These are phyloP conservation scores for Borostomias antarcticus DNA, from an alignment of 2,797 vertebrate genomes.

Conservation along the genomic window DNA sequence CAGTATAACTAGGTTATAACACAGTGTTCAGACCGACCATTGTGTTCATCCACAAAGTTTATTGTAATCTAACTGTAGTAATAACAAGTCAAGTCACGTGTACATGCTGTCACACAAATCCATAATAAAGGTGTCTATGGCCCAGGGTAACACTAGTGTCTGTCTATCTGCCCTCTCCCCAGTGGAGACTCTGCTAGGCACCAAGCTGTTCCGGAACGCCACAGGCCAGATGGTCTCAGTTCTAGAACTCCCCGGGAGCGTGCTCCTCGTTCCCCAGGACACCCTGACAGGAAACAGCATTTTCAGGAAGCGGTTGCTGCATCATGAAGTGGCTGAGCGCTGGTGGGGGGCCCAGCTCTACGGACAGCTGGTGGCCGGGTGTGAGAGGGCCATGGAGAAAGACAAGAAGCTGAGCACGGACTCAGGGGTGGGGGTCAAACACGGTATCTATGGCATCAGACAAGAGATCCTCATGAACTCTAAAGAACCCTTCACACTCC, in stretches of 20 bases:
- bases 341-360: conserved; percentile 81
- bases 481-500: conserved; percentile 82
- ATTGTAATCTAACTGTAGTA: too few relatives aligned
- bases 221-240: conserved; percentile 73
- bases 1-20: too few relatives aligned
- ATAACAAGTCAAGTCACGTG: background rate
- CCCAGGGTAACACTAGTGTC: background rate
- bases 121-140: background rate
- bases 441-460: conserved; percentile 85
- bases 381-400: conserved; percentile 75
- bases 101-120: background rate
- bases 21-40: too few relatives aligned
- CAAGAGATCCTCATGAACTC: conserved; percentile 84
- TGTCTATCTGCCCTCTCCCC: conserved; percentile 15
- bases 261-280: conserved; percentile 87
- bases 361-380: conserved; percentile 76
- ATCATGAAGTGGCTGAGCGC: conserved; percentile 75
- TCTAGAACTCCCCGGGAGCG: conserved; percentile 82
- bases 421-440: conserved; percentile 71
- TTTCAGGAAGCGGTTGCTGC: conserved; percentile 75
- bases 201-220: conserved; percentile 82
- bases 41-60: too few relatives aligned
- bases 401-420: conserved; percentile 68
- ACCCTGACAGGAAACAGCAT: conserved; percentile 79
- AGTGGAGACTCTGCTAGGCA: conserved; percentile 81